Conservation (phyloP, 2,888 invertebrate genomes). For the Apamea sordens region DNA sequence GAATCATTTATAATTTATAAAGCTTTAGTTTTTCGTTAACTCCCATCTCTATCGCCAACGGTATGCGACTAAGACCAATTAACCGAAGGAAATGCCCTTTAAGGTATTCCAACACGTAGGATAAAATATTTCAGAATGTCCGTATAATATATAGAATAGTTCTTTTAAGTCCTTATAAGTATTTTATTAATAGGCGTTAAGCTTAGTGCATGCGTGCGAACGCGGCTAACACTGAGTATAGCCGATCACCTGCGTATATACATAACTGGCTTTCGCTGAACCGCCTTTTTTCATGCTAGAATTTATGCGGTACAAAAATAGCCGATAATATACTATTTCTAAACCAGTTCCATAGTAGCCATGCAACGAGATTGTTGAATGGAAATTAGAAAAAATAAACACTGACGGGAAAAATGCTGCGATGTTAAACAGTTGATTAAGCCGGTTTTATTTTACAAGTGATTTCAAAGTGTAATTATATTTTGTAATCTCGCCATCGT, state of each 20-base stretch:
- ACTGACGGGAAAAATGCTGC: constrained; percentile 12
- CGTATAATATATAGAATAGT: constrained; percentile 63
- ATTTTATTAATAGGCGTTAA: constrained; percentile 65
- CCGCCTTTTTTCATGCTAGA: constrained; percentile 58
- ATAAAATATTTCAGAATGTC: constrained; percentile 74
- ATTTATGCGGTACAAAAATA: constrained; percentile 64
- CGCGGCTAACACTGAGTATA: constrained; percentile 43
- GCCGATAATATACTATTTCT: constrained; percentile 59
- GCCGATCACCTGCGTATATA: constrained; percentile 61
- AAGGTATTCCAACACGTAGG: constrained; percentile 74
- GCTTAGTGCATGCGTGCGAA: constrained; percentile 54
- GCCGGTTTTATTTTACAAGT: neutral
- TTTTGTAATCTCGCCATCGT: neutral
- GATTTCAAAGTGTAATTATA: neutral
- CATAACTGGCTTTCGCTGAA: constrained; percentile 60
- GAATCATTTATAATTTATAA: constrained; percentile 16
- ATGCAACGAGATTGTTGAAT: constrained; percentile 56
- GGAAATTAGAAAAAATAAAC: constrained; percentile 61
- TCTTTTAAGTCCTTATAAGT: constrained; percentile 63
- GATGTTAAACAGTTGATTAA: constrained; percentile 23
- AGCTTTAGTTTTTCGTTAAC: constrained; percentile 16
- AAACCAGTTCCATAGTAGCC: constrained; percentile 59
- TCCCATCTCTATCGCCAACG: constrained; percentile 59
- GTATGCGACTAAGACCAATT: constrained; percentile 73
- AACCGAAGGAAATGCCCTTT: constrained; percentile 76